These are phyloP conservation scores for Pseudachorutes palmiensis DNA, from an alignment of 1,140 invertebrate genomes.

Conservation along the genomic window DNA sequence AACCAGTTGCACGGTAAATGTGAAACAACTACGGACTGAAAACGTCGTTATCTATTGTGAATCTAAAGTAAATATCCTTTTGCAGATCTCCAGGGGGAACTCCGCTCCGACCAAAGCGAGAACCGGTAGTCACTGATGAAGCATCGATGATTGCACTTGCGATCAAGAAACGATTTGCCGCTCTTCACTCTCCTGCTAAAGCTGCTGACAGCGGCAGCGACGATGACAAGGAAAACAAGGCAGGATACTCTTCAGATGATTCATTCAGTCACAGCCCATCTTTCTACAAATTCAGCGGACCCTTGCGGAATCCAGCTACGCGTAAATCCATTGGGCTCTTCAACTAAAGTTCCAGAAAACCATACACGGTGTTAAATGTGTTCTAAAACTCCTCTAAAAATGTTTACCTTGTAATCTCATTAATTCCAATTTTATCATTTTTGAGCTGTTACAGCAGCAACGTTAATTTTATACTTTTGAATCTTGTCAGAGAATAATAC, in stretches of 20 bases:
- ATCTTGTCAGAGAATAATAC: too few species aligned
- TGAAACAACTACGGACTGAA: not conserved
- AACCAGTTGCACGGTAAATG: not conserved
- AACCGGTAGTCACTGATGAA: not conserved
- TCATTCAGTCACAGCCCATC: conserved; percentile 4
- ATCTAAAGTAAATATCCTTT: not conserved
- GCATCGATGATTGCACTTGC: not conserved
- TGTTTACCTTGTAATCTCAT: not conserved
- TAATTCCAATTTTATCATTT: too few species aligned
- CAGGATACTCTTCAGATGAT: not conserved
- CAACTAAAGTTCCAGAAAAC: too few species aligned
- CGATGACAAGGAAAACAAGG: not conserved
- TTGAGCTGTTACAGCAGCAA: too few species aligned
- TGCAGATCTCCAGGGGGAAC: not conserved
- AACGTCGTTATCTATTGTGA: not conserved
- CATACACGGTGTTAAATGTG: too few species aligned
- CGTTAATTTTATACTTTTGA: too few species aligned
- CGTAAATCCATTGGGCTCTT: too few species aligned
- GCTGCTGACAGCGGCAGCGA: not conserved
- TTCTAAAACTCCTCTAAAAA: not conserved
- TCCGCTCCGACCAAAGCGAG: not conserved
- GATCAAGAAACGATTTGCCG: not conserved
- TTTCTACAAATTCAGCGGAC: not conserved
- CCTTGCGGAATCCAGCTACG: not conserved
- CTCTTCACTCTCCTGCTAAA: not conserved